Conservation (phyloP, 1,140 invertebrate species). For the Drosophila repletoides region DNA sequence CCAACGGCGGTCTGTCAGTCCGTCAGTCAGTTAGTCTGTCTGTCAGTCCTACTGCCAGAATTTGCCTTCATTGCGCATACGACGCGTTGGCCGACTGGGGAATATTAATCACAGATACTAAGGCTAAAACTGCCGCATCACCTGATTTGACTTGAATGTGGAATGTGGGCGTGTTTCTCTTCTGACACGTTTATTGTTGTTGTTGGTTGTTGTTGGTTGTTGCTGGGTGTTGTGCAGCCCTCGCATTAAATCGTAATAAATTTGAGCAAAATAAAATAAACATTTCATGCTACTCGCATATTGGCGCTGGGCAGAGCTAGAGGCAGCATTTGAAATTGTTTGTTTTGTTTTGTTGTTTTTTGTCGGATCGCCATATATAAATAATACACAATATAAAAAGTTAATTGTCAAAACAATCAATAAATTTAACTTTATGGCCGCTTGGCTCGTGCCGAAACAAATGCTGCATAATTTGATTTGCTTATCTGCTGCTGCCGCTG, state of each 20-base stretch:
- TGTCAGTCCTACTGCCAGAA: conserved; percentile 13
- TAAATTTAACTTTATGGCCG: conserved; percentile 69
- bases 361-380: conserved; percentile 39
- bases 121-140: conserved; percentile 27
- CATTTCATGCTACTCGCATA: neutral
- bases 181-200: no score
- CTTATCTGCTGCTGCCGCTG: conserved; percentile 32
- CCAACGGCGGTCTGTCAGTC: no score
- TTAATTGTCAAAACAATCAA: conserved; percentile 78
- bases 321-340: conserved; percentile 23
- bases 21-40: conserved; percentile 30
- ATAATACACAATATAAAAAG: conserved; percentile 68
- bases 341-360: conserved; percentile 1
- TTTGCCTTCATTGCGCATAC: conserved; percentile 63
- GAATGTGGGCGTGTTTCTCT: neutral
- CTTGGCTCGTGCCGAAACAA: conserved; percentile 49
- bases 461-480: conserved; percentile 64
- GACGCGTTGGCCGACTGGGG: conserved; percentile 56
- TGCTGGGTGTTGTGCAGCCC: conserved; percentile 18
- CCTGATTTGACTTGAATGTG: conserved; percentile 36
- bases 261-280: conserved; percentile 4
- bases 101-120: conserved; percentile 66
- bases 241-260: conserved; percentile 17
- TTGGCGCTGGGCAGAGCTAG: no score
- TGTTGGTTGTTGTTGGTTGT: neutral